Evolutionary conservation across 1,140 invertebrate genomes (phyloP).

Genomic region (Stegodyphus mimosarum): DNA sequence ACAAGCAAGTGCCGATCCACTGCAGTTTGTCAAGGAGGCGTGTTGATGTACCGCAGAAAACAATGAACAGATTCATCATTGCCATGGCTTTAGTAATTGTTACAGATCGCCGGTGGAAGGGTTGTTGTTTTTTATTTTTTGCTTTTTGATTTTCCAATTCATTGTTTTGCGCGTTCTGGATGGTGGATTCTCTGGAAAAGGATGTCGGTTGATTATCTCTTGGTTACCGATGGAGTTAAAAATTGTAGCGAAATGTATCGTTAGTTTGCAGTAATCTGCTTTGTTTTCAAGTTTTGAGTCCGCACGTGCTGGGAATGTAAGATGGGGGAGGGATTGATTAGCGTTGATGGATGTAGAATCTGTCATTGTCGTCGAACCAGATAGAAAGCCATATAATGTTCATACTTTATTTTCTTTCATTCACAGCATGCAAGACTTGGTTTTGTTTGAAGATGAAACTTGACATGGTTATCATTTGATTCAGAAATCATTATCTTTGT

Average conservation of each 20-base stretch:
- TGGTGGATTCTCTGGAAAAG: not conserved
- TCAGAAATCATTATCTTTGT: no score
- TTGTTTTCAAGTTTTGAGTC: not conserved
- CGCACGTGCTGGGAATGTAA: not conserved
- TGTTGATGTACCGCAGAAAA: conserved; percentile 28
- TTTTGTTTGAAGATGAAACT: no score
- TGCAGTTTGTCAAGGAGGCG: conserved; percentile 47
- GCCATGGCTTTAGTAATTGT: conserved; percentile 51
- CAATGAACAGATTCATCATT: conserved; percentile 59
- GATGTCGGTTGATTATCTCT: not conserved
- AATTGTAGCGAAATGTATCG: not conserved
- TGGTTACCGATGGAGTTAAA: not conserved
- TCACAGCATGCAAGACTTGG: no score
- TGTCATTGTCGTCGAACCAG: not conserved
- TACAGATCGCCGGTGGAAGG: conserved; percentile 34
- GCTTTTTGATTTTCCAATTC: not conserved
- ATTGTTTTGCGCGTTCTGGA: not conserved
- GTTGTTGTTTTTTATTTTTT: not conserved
- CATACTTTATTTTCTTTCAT: no score
- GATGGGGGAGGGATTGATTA: not conserved
- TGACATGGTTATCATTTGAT: no score
- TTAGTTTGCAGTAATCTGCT: not conserved
- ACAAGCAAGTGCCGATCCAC: not conserved
- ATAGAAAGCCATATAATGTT: not conserved
- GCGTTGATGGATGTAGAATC: not conserved